Conservation (phyloP, 2,113 vertebrate genomes). For the Rhea pennata region DNA sequence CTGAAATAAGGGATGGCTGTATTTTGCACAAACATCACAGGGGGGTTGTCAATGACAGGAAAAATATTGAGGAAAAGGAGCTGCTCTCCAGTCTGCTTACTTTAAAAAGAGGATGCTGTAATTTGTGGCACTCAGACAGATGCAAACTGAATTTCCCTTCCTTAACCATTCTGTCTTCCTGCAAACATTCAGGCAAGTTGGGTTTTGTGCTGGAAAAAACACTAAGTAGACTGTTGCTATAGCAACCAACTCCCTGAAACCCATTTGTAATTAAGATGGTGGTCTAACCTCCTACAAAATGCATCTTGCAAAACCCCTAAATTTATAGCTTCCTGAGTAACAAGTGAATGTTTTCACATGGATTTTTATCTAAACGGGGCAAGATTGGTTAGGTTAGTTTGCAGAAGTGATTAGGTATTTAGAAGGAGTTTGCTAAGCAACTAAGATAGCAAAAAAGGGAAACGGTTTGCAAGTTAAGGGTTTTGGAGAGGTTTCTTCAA, state of each 20-base stretch:
- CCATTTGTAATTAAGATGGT: conserved; percentile 19
- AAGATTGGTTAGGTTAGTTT: not conserved
- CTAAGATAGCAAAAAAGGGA: not conserved
- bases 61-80: not conserved
- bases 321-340: not conserved
- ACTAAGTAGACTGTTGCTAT: conserved; percentile 51
- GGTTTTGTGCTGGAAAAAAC: not conserved
- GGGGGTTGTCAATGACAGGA: not conserved
- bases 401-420: not conserved
- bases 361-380: not conserved
- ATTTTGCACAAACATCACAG: not conserved
- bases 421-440: not conserved
- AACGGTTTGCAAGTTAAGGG: not conserved
- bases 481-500: not conserved
- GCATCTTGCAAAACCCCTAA: not conserved
- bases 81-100: accelerated
- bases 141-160: not conserved
- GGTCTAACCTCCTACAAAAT: not conserved
- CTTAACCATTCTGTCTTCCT: not conserved
- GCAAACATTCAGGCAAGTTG: not conserved
- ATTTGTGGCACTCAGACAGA: not conserved
- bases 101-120: not conserved
- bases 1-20: not conserved
- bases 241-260: conserved; percentile 44
- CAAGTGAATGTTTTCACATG: not conserved